These are phyloP conservation scores for Atractosteus spatula DNA, from an alignment of 2,113 vertebrate genomes.

Conservation along the genomic window DNA sequence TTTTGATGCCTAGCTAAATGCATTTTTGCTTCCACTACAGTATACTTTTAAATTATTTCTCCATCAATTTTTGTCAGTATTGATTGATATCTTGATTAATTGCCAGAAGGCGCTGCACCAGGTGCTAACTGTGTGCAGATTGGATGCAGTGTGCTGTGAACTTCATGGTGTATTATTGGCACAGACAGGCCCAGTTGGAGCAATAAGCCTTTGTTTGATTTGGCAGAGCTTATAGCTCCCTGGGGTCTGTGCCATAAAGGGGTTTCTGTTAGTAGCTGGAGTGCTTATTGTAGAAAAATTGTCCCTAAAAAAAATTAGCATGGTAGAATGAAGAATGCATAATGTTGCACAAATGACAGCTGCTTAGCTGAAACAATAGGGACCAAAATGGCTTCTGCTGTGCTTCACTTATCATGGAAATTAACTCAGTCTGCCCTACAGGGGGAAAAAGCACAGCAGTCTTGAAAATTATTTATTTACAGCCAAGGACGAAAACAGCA, in stretches of 20 bases:
- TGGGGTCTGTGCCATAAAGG: slow-evolving; percentile 87
- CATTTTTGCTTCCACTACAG: slow-evolving; percentile 2
- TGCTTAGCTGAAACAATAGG: slow-evolving; percentile 76
- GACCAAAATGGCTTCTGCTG: slow-evolving; percentile 75
- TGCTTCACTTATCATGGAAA: slow-evolving; percentile 76
- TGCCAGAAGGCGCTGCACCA: slow-evolving; percentile 67
- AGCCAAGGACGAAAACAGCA: too few relatives aligned
- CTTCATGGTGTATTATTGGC: slow-evolving; percentile 74
- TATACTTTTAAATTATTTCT: slow-evolving; percentile 6
- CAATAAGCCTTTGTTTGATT: slow-evolving; percentile 87
- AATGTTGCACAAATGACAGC: slow-evolving; percentile 85
- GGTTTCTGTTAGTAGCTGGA: slow-evolving; percentile 89
- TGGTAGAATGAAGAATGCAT: slow-evolving; percentile 87
- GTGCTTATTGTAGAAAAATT: slow-evolving; percentile 89
- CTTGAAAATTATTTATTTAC: slow-evolving; percentile 13
- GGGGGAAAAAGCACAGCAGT: slow-evolving; percentile 24
- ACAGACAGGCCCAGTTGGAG: slow-evolving; percentile 75
- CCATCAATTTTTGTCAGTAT: slow-evolving; percentile 49
- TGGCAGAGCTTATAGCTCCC: slow-evolving; percentile 86
- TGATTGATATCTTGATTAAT: slow-evolving; percentile 89
- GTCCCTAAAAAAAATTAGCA: slow-evolving; percentile 86
- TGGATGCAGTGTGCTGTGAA: slow-evolving; percentile 73
- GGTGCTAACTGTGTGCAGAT: slow-evolving; percentile 73
- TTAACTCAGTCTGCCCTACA: slow-evolving; percentile 55
- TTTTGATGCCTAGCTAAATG: not conserved